These are phyloP conservation scores for Sparidentex hasta DNA, from an alignment of 2,797 vertebrate genomes.

Conservation along the genomic window DNA sequence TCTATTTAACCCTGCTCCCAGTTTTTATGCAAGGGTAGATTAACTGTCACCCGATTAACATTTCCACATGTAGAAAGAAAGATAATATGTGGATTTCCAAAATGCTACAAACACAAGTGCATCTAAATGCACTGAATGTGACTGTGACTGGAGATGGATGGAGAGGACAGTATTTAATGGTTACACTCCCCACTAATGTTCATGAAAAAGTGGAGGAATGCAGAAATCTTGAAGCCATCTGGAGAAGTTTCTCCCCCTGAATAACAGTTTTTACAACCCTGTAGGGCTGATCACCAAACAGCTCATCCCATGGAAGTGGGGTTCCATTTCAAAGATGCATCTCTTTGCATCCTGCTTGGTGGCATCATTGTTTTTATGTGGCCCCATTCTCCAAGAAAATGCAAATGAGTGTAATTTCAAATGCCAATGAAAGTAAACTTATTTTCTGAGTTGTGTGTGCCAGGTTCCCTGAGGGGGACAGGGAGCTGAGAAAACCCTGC, in stretches of 20 bases:
- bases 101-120: neutral
- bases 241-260: constrained; percentile 40
- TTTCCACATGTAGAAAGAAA: neutral
- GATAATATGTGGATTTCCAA: neutral
- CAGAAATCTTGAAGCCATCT: constrained; percentile 25
- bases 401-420: constrained; percentile 84
- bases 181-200: neutral
- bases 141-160: neutral
- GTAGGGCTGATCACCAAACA: constrained; percentile 59
- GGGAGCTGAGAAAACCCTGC: constrained; percentile 78
- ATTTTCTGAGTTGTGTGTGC: constrained; percentile 73
- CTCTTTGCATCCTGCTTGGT: constrained; percentile 34
- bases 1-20: too few relatives aligned
- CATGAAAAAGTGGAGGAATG: neutral
- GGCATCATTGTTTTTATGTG: constrained; percentile 67
- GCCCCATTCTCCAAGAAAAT: constrained; percentile 72
- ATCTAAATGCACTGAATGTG: neutral
- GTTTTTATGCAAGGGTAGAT: too few relatives aligned
- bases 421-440: constrained; percentile 85
- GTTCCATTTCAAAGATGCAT: constrained; percentile 60
- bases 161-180: neutral
- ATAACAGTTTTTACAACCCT: constrained; percentile 40
- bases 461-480: constrained; percentile 79
- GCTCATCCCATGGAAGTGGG: constrained; percentile 44
- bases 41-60: neutral